These are phyloP conservation scores for Cosmia trapezina DNA, from an alignment of 2,888 invertebrate species.

Conservation along the genomic window DNA sequence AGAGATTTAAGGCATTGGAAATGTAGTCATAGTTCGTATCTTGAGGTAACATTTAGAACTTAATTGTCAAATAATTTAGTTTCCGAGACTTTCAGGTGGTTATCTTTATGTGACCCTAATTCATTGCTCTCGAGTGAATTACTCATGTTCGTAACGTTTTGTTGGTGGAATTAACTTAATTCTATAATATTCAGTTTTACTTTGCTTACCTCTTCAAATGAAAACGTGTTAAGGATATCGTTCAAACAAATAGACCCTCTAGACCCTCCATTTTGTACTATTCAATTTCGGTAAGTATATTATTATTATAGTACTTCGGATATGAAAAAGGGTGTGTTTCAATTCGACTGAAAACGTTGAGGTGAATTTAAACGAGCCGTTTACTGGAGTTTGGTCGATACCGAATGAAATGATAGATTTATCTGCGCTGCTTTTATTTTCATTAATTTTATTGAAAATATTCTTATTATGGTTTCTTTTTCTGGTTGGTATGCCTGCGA, in stretches of 20 bases:
- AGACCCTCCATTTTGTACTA: slow-evolving; percentile 49
- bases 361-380: slow-evolving; percentile 60
- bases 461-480: not conserved
- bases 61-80: too few species aligned
- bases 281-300: slow-evolving; percentile 62
- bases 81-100: too few species aligned
- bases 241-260: slow-evolving; percentile 42
- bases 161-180: too few species aligned
- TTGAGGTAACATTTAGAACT: too few species aligned
- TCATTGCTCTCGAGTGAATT: too few species aligned
- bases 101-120: too few species aligned
- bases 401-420: slow-evolving; percentile 40
- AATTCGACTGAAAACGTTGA: slow-evolving; percentile 48
- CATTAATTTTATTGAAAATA: slow-evolving; percentile 4
- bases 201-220: slow-evolving; percentile 24
- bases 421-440: slow-evolving; percentile 22
- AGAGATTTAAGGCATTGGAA: too few species aligned
- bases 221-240: slow-evolving; percentile 43
- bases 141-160: not conserved
- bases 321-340: slow-evolving; percentile 55
- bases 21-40: too few species aligned
- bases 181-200: not conserved
- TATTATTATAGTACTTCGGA: slow-evolving; percentile 52
- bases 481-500: not conserved
- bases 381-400: slow-evolving; percentile 48